Conservation (phyloP, 2,113 vertebrate species). For the Corythornis cristatus region DNA sequence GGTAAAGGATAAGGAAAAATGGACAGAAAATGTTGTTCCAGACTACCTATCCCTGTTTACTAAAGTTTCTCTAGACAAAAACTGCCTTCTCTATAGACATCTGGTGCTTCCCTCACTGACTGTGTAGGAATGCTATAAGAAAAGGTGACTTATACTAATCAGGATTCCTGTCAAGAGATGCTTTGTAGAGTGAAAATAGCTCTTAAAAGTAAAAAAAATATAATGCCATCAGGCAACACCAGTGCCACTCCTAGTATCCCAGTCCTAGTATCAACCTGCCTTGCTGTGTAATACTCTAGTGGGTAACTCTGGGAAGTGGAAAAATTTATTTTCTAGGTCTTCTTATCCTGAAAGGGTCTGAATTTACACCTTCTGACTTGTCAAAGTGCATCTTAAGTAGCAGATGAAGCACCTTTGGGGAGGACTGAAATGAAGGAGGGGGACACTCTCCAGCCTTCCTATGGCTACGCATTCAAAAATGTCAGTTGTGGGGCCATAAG, state of each 20-base stretch:
- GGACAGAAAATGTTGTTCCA: background rate
- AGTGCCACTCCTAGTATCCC: background rate
- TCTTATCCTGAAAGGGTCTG: background rate
- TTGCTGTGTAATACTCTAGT: background rate
- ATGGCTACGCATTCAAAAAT: background rate
- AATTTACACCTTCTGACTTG: background rate
- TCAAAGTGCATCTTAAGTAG: background rate
- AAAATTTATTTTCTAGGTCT: background rate
- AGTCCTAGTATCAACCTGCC: background rate
- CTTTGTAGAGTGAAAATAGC: background rate
- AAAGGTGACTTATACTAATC: background rate
- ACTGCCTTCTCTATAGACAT: background rate
- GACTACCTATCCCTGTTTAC: background rate
- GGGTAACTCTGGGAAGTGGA: background rate
- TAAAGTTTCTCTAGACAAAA: background rate
- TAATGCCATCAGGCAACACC: background rate
- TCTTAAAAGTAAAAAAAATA: background rate
- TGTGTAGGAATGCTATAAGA: background rate
- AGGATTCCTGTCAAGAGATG: background rate
- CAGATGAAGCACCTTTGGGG: background rate
- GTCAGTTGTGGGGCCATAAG: background rate
- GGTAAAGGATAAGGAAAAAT: background rate
- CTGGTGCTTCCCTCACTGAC: background rate
- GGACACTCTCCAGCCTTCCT: background rate
- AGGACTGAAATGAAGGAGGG: background rate